Base-by-base conservation (phyloP, 64 coral and sea anemone genomes). In the Pocillopora damicornis region DNA sequence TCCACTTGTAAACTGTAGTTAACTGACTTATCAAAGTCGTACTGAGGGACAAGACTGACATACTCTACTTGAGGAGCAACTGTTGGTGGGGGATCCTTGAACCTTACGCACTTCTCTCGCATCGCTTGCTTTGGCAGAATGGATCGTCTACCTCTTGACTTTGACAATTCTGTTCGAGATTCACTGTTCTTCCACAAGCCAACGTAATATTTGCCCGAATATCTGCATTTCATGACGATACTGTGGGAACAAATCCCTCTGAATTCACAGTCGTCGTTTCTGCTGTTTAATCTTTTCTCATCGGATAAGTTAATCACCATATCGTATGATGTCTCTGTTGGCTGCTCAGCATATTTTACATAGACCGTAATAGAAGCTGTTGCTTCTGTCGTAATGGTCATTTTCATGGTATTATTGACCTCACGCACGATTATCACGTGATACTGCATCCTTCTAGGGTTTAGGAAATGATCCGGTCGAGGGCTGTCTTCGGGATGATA, bases 61-160 rank as follows among this genome's bases (percentile, higher is more conserved):
- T 20, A 22, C 57, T 77, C 75, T 1, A 18, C 8, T 20, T 37
- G 75, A 56, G 75, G 67, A 23, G 20, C 62, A 13, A 56, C 73
- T 23, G 89, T 86, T 2, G 89, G 89, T 15, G 89, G 89, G 13
- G 89, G 89, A 42, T 86, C 72, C 78, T 91, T 91, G 59, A 86
- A 91, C 38, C 15, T 91, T 60, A 91, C 77, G 17, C 89, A 91
- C 86, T 4, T 77, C 17, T 59, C 89, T 26, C 1, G 71, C 20
- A 59, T 45, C 26, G 34, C 18, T 13, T 5, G 35, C n/a, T n/a
- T 81, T 56, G 45, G 17, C 15, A 56, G 14, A 16, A 77, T 1
- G 1, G 75, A 77, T 11, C 75, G 15, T 11, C 38, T 77, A 17
- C 57, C 57, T 22, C 75, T 77, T n/a, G 75, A 58, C 57, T 57